A percentile compares a stretch with the other conserved stretches of the same genome.
phyloP scores from a whole-genome alignment of 2,797 vertebrate genomes.

The Thamnophis elegans region DNA sequence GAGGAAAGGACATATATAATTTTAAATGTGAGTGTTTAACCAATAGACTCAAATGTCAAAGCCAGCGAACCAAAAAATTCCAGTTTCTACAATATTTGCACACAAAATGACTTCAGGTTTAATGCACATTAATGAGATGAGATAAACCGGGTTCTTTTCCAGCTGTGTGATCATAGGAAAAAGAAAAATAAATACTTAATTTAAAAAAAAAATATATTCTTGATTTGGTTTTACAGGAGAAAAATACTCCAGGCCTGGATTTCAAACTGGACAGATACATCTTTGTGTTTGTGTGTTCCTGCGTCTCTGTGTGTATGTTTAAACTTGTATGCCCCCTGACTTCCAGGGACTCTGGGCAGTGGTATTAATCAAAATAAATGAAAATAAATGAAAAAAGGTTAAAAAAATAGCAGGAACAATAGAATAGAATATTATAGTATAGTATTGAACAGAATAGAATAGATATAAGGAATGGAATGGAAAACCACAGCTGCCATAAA shows the following conservation, averaged over 20 bases:
- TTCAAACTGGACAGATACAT: not conserved
- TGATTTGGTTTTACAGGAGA: slow-evolving; percentile 4
- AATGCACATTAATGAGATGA: slow-evolving; percentile 35
- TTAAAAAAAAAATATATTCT: slow-evolving; percentile 43
- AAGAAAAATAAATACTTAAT: not conserved
- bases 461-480: too few relatives aligned
- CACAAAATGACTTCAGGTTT: slow-evolving; percentile 57
- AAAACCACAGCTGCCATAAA: too few relatives aligned
- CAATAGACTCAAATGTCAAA: slow-evolving; percentile 47
- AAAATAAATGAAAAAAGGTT: not conserved
- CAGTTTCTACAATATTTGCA: slow-evolving; percentile 58
- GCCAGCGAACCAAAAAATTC: slow-evolving; percentile 50
- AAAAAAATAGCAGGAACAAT: not conserved
- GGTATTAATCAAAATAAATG: not conserved
- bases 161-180: slow-evolving; percentile 74
- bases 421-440: too few relatives aligned
- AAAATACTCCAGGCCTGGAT: not conserved
- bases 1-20: slow-evolving; percentile 27
- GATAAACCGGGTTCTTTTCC: slow-evolving; percentile 57
- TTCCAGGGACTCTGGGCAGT: not conserved
- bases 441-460: too few relatives aligned
- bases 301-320: not conserved
- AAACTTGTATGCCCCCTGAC: not conserved
- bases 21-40: slow-evolving; percentile 51
- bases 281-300: not conserved